These are phyloP conservation scores for Callaeas wilsoni DNA, from an alignment of 2,113 vertebrate species.

Conservation along the genomic window DNA sequence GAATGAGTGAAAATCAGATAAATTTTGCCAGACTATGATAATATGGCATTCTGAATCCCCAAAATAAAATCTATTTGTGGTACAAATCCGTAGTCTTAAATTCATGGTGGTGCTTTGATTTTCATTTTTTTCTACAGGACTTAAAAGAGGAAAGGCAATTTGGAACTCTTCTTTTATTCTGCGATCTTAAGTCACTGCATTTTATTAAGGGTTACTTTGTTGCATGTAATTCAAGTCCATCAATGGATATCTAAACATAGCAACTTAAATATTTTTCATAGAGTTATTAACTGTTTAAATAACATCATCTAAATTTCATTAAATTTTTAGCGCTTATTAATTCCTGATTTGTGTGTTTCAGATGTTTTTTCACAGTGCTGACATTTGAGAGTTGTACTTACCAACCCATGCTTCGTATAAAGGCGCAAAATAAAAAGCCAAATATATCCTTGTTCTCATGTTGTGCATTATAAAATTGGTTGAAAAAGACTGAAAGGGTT, in stretches of 20 bases:
- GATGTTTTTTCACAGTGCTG: background rate
- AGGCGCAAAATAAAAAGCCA: background rate
- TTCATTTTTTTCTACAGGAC: background rate
- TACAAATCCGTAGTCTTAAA: background rate
- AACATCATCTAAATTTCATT: constrained; percentile 31
- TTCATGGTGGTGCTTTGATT: background rate
- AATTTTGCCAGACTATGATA: background rate
- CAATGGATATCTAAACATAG: constrained; percentile 20
- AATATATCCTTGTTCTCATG: background rate
- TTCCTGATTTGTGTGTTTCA: constrained; percentile 25
- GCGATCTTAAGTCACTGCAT: background rate
- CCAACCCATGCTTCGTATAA: background rate
- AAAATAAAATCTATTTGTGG: background rate
- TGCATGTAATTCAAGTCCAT: background rate
- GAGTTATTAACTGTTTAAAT: constrained; percentile 39
- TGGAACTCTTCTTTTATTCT: background rate
- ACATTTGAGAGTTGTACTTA: background rate
- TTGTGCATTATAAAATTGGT: background rate
- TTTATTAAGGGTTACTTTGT: background rate
- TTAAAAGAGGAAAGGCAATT: background rate
- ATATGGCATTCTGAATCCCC: background rate
- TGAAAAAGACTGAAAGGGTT: background rate
- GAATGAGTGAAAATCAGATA: background rate
- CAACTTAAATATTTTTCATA: background rate
- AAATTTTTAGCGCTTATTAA: constrained; percentile 41